phyloP scores from a whole-genome alignment of 2,888 invertebrate genomes.

The Nomada fabriciana region DNA sequence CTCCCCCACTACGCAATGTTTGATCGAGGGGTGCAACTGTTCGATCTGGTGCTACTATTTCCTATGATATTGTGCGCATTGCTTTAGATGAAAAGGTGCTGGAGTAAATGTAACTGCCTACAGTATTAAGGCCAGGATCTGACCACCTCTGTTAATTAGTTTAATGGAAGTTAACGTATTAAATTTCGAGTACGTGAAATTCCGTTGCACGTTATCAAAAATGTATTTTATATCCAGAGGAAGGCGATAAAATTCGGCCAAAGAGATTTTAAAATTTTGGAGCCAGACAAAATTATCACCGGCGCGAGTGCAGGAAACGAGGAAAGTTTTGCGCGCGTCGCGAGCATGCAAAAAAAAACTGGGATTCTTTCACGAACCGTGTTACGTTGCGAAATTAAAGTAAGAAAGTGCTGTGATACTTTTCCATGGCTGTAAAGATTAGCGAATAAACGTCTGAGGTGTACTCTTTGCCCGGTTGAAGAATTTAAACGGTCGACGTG shows the following conservation, averaged over 20 bases:
- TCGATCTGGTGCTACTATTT: background rate
- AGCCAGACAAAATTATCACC: slow-evolving; percentile 20
- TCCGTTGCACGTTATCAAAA: background rate
- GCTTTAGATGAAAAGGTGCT: too few relatives aligned
- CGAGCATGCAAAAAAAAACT: slow-evolving; percentile 23
- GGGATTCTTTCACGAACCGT: slow-evolving; percentile 47
- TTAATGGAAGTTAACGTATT: too few relatives aligned
- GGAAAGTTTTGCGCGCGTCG: slow-evolving; percentile 27
- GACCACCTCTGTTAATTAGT: too few relatives aligned
- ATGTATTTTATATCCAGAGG: background rate
- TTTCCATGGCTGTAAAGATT: slow-evolving; percentile 45
- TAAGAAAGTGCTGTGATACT: slow-evolving; percentile 31
- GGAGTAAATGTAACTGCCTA: background rate
- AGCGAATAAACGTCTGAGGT: slow-evolving; percentile 10
- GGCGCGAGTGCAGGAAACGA: slow-evolving; percentile 44
- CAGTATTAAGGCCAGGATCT: too few relatives aligned
- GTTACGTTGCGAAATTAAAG: slow-evolving; percentile 48
- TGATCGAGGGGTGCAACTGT: slow-evolving; percentile 22
- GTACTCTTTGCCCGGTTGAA: slow-evolving; percentile 44
- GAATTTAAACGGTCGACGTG: slow-evolving; percentile 66
- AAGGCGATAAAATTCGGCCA: slow-evolving; percentile 11
- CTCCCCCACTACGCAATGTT: slow-evolving; percentile 17
- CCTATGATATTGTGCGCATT: too few relatives aligned
- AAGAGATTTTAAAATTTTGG: slow-evolving; percentile 35
- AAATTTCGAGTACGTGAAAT: background rate